These are phyloP conservation scores for Chaetura pelagica DNA, from an alignment of 2,113 vertebrate genomes.

Conservation along the genomic window DNA sequence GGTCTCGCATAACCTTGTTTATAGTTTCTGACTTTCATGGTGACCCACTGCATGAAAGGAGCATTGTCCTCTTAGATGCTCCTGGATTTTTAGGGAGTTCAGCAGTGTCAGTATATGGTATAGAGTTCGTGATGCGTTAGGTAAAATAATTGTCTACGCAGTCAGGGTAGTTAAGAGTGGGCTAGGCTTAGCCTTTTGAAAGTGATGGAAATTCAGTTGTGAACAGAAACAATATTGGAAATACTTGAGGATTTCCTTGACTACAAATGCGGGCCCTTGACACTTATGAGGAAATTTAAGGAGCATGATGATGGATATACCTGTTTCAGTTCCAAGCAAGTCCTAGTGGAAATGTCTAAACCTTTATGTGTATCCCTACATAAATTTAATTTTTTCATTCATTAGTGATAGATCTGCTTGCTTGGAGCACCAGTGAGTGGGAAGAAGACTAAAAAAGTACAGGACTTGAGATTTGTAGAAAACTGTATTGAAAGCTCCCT, in stretches of 20 bases:
- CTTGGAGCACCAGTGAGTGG: not conserved
- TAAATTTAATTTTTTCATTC: not conserved
- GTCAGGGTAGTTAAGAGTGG: not conserved
- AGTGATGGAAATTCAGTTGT: not conserved
- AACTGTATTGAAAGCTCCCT: not conserved
- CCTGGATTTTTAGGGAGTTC: not conserved
- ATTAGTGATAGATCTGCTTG: not conserved
- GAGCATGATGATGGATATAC: not conserved
- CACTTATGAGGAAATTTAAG: not conserved
- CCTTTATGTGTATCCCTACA: not conserved
- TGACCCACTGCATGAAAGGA: not conserved
- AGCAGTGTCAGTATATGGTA: not conserved
- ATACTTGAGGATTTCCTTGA: not conserved
- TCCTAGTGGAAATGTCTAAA: not conserved
- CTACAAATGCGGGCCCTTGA: not conserved
- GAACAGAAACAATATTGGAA: not conserved
- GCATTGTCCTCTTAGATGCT: not conserved
- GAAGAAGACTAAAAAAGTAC: not conserved
- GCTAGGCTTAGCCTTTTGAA: not conserved
- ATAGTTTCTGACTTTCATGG: not conserved
- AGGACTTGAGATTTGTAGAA: not conserved
- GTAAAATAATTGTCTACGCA: not conserved
- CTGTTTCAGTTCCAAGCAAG: not conserved
- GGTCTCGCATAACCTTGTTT: not conserved
- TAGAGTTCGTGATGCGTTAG: not conserved